Evolutionary conservation across 1,140 invertebrate species (phyloP).

Genomic region (Trachelipus rathkii): DNA sequence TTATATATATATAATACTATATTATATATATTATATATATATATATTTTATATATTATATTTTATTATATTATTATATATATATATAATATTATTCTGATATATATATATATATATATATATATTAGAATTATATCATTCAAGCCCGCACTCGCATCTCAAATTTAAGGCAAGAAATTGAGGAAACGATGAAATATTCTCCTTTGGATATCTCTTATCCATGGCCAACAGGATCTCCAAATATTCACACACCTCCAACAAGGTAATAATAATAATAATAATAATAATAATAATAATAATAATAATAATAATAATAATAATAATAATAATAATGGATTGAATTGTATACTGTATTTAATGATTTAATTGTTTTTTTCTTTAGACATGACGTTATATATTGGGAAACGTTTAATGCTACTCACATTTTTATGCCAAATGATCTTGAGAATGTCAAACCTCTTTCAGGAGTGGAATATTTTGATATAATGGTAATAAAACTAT

Average conservation of each 20-base stretch:
- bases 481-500: slow-evolving; percentile 53
- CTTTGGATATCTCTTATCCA: slow-evolving; percentile 42
- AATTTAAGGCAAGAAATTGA: slow-evolving; percentile 24
- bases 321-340: no score
- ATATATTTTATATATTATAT: no score
- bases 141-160: slow-evolving; percentile 7
- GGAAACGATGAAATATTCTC: slow-evolving; percentile 27
- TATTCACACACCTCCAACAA: slow-evolving; percentile 60
- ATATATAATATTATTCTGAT: no score
- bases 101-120: no score
- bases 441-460: slow-evolving; percentile 58
- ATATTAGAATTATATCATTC: no score
- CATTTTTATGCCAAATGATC: slow-evolving; percentile 68
- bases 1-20: no score
- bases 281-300: no score
- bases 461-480: slow-evolving; percentile 62
- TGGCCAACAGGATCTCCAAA: slow-evolving; percentile 78
- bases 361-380: slow-evolving; percentile 39
- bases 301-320: no score
- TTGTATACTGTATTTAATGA: no score
- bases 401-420: slow-evolving; percentile 78
- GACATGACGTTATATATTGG: slow-evolving; percentile 83
- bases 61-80: no score
- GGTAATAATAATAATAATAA: slow-evolving; percentile 7
- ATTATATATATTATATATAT: no score